Percentiles rank a stretch among this genome's conserved stretches.
These are phyloP conservation scores for Iphiclides podalirius DNA, from an alignment of 2,888 invertebrate genomes.

Conservation along the genomic window DNA sequence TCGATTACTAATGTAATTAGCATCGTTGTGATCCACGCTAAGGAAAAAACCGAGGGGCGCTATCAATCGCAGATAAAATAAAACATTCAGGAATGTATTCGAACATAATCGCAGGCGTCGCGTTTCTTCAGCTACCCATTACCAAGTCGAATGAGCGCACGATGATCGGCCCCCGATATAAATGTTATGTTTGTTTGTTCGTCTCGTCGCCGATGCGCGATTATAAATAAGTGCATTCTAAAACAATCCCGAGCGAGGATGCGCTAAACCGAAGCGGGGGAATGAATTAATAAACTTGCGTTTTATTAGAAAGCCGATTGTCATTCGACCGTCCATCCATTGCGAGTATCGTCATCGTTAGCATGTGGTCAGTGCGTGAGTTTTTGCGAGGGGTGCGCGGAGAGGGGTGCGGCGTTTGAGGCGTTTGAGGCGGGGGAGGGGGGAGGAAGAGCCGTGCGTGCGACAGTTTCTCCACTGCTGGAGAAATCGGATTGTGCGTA, in stretches of 20 bases:
- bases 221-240: slow-evolving; percentile 4
- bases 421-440: neutral
- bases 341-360: neutral
- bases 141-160: neutral
- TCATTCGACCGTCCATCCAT: slow-evolving; percentile 1
- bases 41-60: neutral
- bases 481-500: neutral
- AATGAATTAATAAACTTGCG: neutral
- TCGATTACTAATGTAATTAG: no score
- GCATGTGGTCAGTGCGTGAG: slow-evolving; percentile 26
- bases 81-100: neutral
- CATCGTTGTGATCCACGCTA: neutral
- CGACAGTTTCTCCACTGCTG: neutral
- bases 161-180: neutral
- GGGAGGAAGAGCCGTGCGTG: neutral
- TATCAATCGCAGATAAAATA: neutral
- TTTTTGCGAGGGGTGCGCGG: slow-evolving; percentile 24
- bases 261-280: neutral
- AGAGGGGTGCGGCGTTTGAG: slow-evolving; percentile 19
- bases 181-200: neutral
- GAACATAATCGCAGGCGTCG: neutral
- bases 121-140: neutral
- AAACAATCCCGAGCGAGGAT: no score
- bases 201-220: neutral
- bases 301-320: neutral